Base-by-base conservation (phyloP, 2,797 vertebrate genomes). In the Hypotaenidia okinawae region DNA sequence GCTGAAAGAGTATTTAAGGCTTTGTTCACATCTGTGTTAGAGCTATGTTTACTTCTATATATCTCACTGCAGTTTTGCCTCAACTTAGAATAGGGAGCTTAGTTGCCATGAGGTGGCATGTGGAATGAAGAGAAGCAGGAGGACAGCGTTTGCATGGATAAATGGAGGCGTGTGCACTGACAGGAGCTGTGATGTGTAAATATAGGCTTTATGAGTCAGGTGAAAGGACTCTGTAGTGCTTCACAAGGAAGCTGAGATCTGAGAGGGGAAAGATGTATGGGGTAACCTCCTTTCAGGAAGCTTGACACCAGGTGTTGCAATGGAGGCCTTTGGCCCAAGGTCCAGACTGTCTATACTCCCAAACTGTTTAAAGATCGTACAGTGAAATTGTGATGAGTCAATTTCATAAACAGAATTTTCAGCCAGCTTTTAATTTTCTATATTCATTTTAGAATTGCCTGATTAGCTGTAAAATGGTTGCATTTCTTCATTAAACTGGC, bases 221-320 rank as follows among this genome's bases (percentile, higher is more conserved):
- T 59, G 22, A 30, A 78, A 68, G 17, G 10, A 64, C 54, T 70
- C 0, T 45, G 1, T 9, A 0, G n/a, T 35, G 21, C 43, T 95
- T 93, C 23, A 39, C 33, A n/a, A 70, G 49, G 32, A 67, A 84
- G 28, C 39, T 70, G 72, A 19, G 23, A 18, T 66, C 87, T 90
- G 79, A 43, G 70, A 79, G 78, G 27, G 41, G 33, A n/a, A 66
- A n/a, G 51, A 16, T 55, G 13, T 58, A 3, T 61, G 28, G 32
- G 13, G 15, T n/a, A 54, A 16, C 12, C 13, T 18, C 12, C 13
- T 18, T 49, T 64, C 5, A 3, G 54, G 33, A 55, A 84, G 33
- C 51, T 61, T 84, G 27, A 27, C 18, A 15, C 11, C 14, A 39
- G 10, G 5, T 37, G 10, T 37, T 37, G 3, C 55, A 27, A 43